These are phyloP conservation scores for Drosophila colorata DNA, from an alignment of 2,888 invertebrate genomes.

Conservation along the genomic window DNA sequence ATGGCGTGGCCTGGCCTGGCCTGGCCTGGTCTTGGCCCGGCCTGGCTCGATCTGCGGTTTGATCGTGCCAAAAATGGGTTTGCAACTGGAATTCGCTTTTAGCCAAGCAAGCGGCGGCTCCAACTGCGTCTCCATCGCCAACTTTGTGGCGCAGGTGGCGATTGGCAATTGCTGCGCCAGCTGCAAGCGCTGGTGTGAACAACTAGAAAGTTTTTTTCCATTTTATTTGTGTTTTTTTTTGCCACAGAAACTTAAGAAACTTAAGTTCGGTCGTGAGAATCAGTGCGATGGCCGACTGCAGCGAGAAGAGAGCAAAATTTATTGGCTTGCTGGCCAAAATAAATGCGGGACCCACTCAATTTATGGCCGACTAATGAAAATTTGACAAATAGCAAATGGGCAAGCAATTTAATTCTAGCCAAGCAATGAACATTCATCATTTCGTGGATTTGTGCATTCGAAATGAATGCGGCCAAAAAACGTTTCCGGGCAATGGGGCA, in stretches of 20 bases:
- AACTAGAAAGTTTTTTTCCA: background rate
- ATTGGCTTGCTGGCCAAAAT: slow-evolving; percentile 65
- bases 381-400: slow-evolving; percentile 77
- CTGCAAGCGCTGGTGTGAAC: background rate
- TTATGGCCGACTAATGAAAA: slow-evolving; percentile 77
- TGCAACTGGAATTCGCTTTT: slow-evolving; percentile 82
- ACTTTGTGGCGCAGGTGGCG: slow-evolving; percentile 71
- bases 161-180: slow-evolving; percentile 39
- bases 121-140: slow-evolving; percentile 15
- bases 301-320: slow-evolving; percentile 47
- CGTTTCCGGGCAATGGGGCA: slow-evolving; percentile 42
- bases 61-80: slow-evolving; percentile 81
- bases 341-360: slow-evolving; percentile 67
- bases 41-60: slow-evolving; percentile 48
- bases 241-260: slow-evolving; percentile 38
- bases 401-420: slow-evolving; percentile 54
- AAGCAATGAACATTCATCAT: slow-evolving; percentile 69
- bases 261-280: slow-evolving; percentile 69
- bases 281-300: slow-evolving; percentile 59
- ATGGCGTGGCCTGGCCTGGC: slow-evolving; percentile 58
- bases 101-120: slow-evolving; percentile 54
- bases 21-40: slow-evolving; percentile 49
- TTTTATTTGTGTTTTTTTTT: slow-evolving; percentile 31
- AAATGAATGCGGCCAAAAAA: slow-evolving; percentile 3
- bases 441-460: slow-evolving; percentile 31